Evolutionary conservation across 1,140 invertebrate species (phyloP).

Genomic region (Hypsibius dujardini): DNA sequence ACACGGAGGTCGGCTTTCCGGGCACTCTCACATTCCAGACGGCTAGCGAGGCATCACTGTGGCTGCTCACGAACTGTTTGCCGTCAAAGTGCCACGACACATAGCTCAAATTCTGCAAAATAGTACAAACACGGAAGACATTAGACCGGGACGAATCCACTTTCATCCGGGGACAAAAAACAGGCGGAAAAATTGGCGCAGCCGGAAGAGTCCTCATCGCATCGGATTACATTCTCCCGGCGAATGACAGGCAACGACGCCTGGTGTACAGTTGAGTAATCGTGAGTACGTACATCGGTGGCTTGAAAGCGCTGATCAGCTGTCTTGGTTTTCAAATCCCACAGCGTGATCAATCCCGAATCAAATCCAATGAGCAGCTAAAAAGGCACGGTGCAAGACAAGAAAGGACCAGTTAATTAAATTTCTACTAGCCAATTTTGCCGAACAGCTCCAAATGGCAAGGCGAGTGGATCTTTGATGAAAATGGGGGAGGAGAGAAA

Average conservation of each 20-base stretch:
- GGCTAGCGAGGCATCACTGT: constrained; percentile 77
- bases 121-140: constrained; percentile 15
- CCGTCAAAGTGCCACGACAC: constrained; percentile 93
- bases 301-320: constrained; percentile 64
- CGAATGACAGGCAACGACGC: no score
- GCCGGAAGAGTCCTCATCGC: no score
- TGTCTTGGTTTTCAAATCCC: constrained; percentile 67
- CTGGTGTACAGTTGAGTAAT: no score
- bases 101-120: constrained; percentile 47
- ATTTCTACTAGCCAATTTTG: constrained; percentile 21
- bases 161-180: no score
- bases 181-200: no score
- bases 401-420: constrained; percentile 64
- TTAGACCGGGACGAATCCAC: no score
- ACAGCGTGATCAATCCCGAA: constrained; percentile 75
- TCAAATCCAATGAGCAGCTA: constrained; percentile 93
- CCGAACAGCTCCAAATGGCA: no score
- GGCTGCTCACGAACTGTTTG: constrained; percentile 90
- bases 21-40: constrained; percentile 66
- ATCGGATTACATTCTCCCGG: no score
- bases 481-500: not conserved
- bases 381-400: constrained; percentile 20
- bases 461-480: not conserved
- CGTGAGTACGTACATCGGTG: constrained; percentile 33
- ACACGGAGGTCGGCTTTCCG: constrained; percentile 55